Percentiles rank a stretch among this genome's conserved stretches.
Evolutionary conservation across 2,797 vertebrate genomes (phyloP).

Genomic region (Lagocephalus sceleratus): DNA sequence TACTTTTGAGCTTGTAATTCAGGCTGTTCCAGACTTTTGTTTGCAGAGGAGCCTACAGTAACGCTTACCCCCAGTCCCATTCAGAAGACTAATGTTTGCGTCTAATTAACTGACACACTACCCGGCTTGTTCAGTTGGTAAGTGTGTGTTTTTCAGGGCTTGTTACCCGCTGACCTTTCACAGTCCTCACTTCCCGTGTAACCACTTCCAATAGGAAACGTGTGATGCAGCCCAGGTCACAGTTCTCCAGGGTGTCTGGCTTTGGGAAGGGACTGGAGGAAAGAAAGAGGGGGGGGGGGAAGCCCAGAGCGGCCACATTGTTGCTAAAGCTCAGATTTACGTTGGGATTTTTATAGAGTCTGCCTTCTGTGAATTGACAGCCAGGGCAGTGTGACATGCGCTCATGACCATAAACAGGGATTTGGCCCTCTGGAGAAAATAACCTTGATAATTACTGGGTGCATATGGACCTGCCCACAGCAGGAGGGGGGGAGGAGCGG

Average conservation of each 20-base stretch:
- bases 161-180: conserved; percentile 61
- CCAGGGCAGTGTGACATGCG: conserved; percentile 65
- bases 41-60: conserved; percentile 53
- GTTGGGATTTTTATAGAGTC: conserved; percentile 37
- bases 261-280: conserved; percentile 30
- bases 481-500: conserved; percentile 27
- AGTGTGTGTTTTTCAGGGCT: conserved; percentile 47
- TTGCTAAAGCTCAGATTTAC: conserved; percentile 31
- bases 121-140: conserved; percentile 51
- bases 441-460: conserved; percentile 78
- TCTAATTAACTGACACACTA: conserved; percentile 65
- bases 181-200: conserved; percentile 54
- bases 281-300: background rate
- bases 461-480: conserved; percentile 67
- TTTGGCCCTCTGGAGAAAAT: conserved; percentile 76
- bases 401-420: conserved; percentile 77
- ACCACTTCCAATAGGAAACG: conserved; percentile 58
- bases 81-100: conserved; percentile 54
- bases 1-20: conserved; percentile 65
- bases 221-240: conserved; percentile 47
- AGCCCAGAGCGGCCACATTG: conserved; percentile 22
- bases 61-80: conserved; percentile 49
- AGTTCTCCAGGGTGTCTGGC: conserved; percentile 48
- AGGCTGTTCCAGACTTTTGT: conserved; percentile 64
- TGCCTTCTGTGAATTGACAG: conserved; percentile 60